These are phyloP conservation scores for Latrodectus elegans DNA, from an alignment of 2,888 invertebrate genomes.

Conservation along the genomic window DNA sequence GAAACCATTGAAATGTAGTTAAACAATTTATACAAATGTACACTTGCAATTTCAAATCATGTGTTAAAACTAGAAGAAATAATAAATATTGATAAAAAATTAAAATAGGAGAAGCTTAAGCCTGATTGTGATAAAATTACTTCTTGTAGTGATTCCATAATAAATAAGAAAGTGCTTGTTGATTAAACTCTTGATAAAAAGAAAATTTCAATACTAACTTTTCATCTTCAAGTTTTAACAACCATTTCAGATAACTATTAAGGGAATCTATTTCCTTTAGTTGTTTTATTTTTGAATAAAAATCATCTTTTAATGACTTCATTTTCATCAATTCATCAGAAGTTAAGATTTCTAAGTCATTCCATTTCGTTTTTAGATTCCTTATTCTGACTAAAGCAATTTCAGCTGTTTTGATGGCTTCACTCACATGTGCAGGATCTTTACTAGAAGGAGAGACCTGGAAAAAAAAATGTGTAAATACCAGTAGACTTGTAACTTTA, in stretches of 20 bases:
- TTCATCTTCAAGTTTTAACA: slow-evolving; percentile 56
- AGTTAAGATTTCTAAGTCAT: slow-evolving; percentile 7
- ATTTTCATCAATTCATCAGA: slow-evolving; percentile 33
- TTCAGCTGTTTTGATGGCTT: slow-evolving; percentile 38
- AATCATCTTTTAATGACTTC: slow-evolving; percentile 41
- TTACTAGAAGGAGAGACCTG: slow-evolving; percentile 45
- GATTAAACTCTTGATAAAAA: no score
- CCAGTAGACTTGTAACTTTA: background rate
- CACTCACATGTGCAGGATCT: slow-evolving; percentile 19
- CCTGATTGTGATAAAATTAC: no score
- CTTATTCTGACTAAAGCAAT: slow-evolving; percentile 36
- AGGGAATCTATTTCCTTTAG: slow-evolving; percentile 51
- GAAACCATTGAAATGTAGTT: no score
- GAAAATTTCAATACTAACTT: slow-evolving; percentile 18
- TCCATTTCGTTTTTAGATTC: slow-evolving; percentile 22
- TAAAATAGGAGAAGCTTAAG: no score
- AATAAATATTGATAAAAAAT: no score
- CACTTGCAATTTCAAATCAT: no score
- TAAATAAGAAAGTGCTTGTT: no score
- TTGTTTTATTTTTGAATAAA: slow-evolving; percentile 46
- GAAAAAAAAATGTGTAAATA: background rate
- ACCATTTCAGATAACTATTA: slow-evolving; percentile 45
- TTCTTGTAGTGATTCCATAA: no score
- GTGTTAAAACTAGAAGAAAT: no score
- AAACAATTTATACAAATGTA: no score